phyloP scores from a whole-genome alignment of 1,140 invertebrate genomes.

The Antheraea pernyi region DNA sequence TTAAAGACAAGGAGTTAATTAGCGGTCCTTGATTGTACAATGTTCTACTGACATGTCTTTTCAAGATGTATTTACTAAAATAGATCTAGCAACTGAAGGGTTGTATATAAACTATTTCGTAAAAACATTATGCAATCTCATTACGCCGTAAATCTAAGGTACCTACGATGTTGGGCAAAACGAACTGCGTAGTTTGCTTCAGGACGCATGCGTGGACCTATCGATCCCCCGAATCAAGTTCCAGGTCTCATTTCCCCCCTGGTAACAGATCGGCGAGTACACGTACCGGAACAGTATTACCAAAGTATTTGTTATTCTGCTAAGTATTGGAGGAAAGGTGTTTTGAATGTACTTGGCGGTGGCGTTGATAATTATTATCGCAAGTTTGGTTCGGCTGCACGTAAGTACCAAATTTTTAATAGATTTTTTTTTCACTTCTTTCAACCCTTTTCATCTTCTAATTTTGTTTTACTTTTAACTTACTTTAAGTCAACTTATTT shows the following conservation, averaged over 20 bases:
- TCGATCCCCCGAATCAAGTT: constrained; percentile 38
- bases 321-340: constrained; percentile 35
- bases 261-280: constrained; percentile 57
- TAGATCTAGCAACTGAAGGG: no score
- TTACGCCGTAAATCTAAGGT: background rate
- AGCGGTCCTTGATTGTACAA: no score
- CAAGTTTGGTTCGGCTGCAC: constrained; percentile 68
- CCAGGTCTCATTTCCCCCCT: constrained; percentile 36
- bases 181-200: constrained; percentile 44
- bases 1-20: no score
- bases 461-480: no score
- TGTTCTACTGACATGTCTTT: no score
- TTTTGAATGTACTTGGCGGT: constrained; percentile 75
- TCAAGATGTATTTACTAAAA: no score
- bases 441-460: background rate
- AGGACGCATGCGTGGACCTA: constrained; percentile 53
- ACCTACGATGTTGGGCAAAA: background rate
- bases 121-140: background rate
- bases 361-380: constrained; percentile 70
- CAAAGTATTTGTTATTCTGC: constrained; percentile 14
- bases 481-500: no score
- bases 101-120: background rate
- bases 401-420: constrained; percentile 45
- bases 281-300: constrained; percentile 7
- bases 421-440: constrained; percentile 24